Percentiles rank a stretch among this genome's conserved stretches.
Evolutionary conservation across 2,113 vertebrate genomes (phyloP).

Genomic region (Elaphurus davidianus): DNA sequence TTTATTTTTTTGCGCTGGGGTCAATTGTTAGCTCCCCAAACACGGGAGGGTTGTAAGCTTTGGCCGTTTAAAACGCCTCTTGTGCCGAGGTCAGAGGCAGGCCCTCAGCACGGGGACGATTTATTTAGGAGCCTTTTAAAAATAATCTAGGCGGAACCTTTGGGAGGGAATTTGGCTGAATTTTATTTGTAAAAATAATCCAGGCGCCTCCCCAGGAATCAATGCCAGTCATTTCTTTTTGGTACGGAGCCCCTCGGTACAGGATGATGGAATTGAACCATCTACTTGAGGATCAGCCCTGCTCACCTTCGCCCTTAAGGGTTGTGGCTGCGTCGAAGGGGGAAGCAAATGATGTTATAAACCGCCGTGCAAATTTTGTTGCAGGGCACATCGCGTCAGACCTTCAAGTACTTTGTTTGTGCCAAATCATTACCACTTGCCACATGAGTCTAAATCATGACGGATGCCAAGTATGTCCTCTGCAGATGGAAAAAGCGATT

Average conservation of each 20-base stretch:
- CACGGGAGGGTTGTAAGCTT: not conserved
- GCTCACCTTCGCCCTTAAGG: not conserved
- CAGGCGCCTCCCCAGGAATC: not conserved
- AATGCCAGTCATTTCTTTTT: not conserved
- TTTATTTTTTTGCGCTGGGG: not conserved
- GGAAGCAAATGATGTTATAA: not conserved
- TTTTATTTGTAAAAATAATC: not conserved
- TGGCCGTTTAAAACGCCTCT: not conserved
- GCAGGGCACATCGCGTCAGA: not conserved
- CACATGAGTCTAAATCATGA: conserved; percentile 62
- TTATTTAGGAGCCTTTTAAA: not conserved
- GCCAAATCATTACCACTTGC: not conserved
- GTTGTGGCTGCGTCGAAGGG: not conserved
- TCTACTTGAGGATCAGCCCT: not conserved
- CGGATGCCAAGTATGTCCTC: conserved; percentile 73
- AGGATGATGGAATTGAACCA: not conserved
- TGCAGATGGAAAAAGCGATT: conserved; percentile 80
- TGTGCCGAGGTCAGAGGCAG: not conserved
- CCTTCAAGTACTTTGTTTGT: not conserved
- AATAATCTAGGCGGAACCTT: not conserved
- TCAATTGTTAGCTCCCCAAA: not conserved
- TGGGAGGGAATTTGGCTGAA: not conserved
- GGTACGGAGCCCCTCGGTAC: not conserved
- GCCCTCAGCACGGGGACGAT: not conserved
- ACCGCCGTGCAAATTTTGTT: not conserved